Conservation (phyloP, 2,113 vertebrate genomes). For the Platanista minor region DNA sequence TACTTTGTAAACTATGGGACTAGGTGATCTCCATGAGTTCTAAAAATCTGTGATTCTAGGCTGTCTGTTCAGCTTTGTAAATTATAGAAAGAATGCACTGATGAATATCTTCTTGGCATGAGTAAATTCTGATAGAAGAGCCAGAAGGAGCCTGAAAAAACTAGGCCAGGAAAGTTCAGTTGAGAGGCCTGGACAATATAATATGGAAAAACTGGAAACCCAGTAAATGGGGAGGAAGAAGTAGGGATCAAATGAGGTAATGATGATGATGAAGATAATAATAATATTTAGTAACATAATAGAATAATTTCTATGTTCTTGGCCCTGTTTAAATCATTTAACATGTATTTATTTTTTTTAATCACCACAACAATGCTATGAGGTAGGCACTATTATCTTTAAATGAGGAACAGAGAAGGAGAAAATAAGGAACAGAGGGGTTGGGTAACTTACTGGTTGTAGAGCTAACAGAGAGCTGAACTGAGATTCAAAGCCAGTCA, state of each 20-base stretch:
- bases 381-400: not conserved
- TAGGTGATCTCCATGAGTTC: not conserved
- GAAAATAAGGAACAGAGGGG: not conserved
- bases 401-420: not conserved
- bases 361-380: not conserved
- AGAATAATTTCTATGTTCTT: not conserved
- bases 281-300: not conserved
- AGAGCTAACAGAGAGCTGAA: not conserved
- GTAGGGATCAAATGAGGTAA: not conserved
- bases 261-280: not conserved
- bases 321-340: not conserved
- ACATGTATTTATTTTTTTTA: not conserved
- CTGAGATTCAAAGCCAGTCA: not conserved
- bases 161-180: not conserved
- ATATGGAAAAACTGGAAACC: not conserved
- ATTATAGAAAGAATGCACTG: not conserved
- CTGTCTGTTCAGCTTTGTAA: not conserved
- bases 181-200: not conserved
- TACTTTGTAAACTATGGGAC: not conserved
- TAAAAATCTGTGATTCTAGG: not conserved
- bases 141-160: not conserved
- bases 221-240: not conserved
- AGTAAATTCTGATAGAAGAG: not conserved
- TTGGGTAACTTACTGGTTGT: not conserved
- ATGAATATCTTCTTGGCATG: not conserved